Percentiles rank a stretch among this genome's conserved stretches.
Evolutionary conservation across 1,140 invertebrate genomes (phyloP).

Genomic region (Phymastichus coffea): DNA sequence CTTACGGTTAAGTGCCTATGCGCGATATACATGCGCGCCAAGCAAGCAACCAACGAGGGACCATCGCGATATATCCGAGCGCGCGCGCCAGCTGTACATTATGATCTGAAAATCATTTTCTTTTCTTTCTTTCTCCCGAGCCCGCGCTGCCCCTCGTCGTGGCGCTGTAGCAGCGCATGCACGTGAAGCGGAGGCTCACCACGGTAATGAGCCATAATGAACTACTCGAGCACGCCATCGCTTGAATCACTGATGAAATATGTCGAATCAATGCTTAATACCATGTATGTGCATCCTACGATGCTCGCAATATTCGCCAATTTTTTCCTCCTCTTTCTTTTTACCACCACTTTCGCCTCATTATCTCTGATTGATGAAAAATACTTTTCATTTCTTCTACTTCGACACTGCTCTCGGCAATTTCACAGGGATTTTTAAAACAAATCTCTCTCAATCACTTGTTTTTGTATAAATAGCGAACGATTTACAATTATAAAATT

Average conservation of each 20-base stretch:
- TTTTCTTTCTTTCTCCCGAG: conserved; percentile 33
- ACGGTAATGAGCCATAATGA: conserved; percentile 56
- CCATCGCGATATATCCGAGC: background rate
- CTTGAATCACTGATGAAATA: conserved; percentile 44
- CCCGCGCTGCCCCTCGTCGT: too few species aligned
- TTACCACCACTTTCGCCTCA: too few species aligned
- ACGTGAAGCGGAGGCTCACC: conserved; percentile 32
- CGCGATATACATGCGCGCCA: conserved; percentile 16
- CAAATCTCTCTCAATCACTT: too few species aligned
- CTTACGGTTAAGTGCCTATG: conserved; percentile 31
- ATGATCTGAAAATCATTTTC: conserved; percentile 30
- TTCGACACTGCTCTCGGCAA: too few species aligned
- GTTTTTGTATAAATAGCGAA: too few species aligned
- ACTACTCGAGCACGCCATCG: conserved; percentile 49
- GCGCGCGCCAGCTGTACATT: conserved; percentile 21
- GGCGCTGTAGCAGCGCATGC: too few species aligned
- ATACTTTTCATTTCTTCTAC: too few species aligned
- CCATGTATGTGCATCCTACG: background rate
- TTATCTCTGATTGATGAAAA: too few species aligned
- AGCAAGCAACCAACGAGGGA: too few species aligned
- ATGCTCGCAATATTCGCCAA: background rate
- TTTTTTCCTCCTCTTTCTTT: background rate
- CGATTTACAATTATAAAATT: too few species aligned
- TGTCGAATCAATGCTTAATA: background rate
- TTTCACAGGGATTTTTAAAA: too few species aligned